phyloP scores from a whole-genome alignment of 1,140 invertebrate species.

The Leguminivora glycinivorella region DNA sequence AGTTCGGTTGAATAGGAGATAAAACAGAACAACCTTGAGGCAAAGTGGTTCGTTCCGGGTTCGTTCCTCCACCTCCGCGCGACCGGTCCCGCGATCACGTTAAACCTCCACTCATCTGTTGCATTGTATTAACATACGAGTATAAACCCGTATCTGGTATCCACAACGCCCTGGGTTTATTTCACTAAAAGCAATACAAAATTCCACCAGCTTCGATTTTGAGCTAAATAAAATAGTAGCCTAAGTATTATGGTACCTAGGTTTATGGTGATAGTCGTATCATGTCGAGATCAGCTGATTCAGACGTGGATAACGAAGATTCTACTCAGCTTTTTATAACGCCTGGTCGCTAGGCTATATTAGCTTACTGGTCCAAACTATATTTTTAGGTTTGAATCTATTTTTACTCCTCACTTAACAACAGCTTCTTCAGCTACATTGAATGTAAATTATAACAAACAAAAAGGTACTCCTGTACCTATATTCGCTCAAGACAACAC shows the following conservation, averaged over 20 bases:
- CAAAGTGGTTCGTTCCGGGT: constrained; percentile 65
- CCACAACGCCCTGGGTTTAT: not conserved
- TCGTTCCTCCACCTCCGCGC: constrained; percentile 44
- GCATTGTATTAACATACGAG: constrained; percentile 6
- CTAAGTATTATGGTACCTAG: too few relatives aligned
- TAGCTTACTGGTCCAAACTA: too few relatives aligned
- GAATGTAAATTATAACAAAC: constrained; percentile 21
- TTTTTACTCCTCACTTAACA: not conserved
- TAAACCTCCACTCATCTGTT: constrained; percentile 42
- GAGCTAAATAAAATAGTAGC: too few relatives aligned
- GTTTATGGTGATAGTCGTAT: too few relatives aligned
- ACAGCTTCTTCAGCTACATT: not conserved
- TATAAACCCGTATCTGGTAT: not conserved
- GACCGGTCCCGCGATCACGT: constrained; percentile 19
- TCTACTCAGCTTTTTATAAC: too few relatives aligned
- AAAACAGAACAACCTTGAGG: constrained; percentile 58
- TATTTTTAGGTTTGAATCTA: not conserved
- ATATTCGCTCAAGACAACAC: constrained; percentile 37
- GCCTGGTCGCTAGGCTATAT: too few relatives aligned
- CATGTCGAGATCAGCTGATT: too few relatives aligned
- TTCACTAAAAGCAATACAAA: not conserved
- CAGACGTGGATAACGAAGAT: too few relatives aligned
- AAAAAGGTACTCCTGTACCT: constrained; percentile 28
- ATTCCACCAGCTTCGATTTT: too few relatives aligned
- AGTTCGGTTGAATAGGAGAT: constrained; percentile 41